Evolutionary conservation across 2,113 vertebrate genomes (phyloP), one percentile per base, ranked within the genome.

Genomic region (Cyprinus carpio): DNA sequence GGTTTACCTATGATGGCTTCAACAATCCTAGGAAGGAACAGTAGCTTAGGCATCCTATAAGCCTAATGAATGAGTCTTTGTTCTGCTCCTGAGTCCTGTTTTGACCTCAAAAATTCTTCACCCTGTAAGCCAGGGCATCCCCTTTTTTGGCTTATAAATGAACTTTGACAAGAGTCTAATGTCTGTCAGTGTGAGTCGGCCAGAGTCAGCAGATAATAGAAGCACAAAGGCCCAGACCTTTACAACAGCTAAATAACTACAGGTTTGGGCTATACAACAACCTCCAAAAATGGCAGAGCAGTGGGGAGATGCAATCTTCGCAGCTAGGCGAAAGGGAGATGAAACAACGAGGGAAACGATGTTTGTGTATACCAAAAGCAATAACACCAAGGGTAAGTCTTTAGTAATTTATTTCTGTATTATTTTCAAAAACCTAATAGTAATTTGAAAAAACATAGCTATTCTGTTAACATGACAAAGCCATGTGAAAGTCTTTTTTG

Each of bases 301-400:
- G 2, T 95, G 95, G 96, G 92, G 92, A 75, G 92, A 93, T 40
- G 90, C 88, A 6, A 83, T 84, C 0, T 95, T 92, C 87, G 92
- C 94, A 81, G 94, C 95, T 43, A 93, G 95, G 82, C 91, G 91
- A 31, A 81, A 89, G 20, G 62, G 90, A 64, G 96, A 97, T 20
- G 95, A 95, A 0, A 94, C 95, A 71, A 97, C 96, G 13, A 92
- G 84, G 8, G 92, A 90, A 0, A 78, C 94, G 25, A 4, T 91
- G 72, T 97, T 97, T 9, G 56, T 0, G 78, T 97, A 96, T 86
- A 96, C 96, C 88, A 96, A 96, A 93, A 95, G 89, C 93, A 97
- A 96, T 80, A 71, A 95, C 82, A 97, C 96, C 64, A 92, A 15
- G 93, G 96, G 96, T 97, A 91, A 92, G 88, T 40, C 7, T 46